Conservation (phyloP, 1,140 invertebrate species). For the Drosophila azteca region DNA sequence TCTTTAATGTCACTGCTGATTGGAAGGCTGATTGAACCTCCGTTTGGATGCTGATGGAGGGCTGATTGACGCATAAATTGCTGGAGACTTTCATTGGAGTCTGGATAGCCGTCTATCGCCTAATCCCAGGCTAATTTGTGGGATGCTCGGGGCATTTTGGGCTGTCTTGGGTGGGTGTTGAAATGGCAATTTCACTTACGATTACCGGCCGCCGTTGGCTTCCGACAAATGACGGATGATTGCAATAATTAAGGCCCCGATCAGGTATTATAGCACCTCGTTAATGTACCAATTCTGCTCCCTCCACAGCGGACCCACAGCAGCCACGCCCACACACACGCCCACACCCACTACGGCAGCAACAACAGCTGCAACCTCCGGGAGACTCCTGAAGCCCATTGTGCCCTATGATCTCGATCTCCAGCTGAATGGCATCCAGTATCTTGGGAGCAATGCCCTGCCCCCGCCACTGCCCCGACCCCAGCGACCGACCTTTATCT, state of each 20-base stretch:
- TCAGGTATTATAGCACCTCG: constrained; percentile 21
- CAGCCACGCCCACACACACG: constrained; percentile 37
- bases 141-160: not conserved
- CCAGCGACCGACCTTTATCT: constrained; percentile 23
- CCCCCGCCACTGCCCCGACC: constrained; percentile 15
- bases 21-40: not conserved
- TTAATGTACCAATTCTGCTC: not conserved
- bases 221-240: constrained; percentile 67
- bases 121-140: constrained; percentile 14
- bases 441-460: constrained; percentile 49
- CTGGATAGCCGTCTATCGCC: constrained; percentile 15
- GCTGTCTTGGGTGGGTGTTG: constrained; percentile 35
- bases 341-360: constrained; percentile 16
- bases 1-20: not conserved
- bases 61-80: constrained; percentile 31
- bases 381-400: constrained; percentile 56
- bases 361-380: constrained; percentile 14
- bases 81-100: constrained; percentile 16
- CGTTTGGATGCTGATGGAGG: not conserved
- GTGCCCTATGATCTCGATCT: constrained; percentile 70
- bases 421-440: constrained; percentile 54
- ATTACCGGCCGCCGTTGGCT: constrained; percentile 53
- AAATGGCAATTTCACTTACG: constrained; percentile 61
- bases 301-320: constrained; percentile 39
- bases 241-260: constrained; percentile 34